phyloP scores from a whole-genome alignment of 2,888 invertebrate genomes.

The Perizoma affinitatum region DNA sequence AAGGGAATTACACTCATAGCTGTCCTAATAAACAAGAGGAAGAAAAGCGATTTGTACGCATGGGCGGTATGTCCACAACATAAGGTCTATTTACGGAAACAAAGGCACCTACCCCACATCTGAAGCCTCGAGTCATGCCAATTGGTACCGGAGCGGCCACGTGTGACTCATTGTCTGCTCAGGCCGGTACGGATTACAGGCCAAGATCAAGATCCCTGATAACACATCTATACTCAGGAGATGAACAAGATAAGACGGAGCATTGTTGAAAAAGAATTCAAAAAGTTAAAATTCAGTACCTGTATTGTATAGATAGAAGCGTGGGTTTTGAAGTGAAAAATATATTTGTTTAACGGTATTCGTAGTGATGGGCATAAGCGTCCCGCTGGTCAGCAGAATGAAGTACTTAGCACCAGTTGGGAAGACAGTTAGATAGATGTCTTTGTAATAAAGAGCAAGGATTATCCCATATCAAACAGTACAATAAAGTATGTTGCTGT shows the following conservation, averaged over 20 bases:
- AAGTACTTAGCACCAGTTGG: slow-evolving; percentile 21
- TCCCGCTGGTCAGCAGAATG: slow-evolving; percentile 38
- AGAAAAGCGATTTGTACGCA: too few species aligned
- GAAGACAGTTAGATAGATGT: slow-evolving; percentile 11
- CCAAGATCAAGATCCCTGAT: slow-evolving; percentile 52
- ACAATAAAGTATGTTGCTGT: not conserved
- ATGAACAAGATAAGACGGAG: slow-evolving; percentile 63
- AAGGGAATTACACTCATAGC: too few species aligned
- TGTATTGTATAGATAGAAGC: too few species aligned
- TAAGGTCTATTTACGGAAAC: slow-evolving; percentile 15
- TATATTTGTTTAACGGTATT: slow-evolving; percentile 58
- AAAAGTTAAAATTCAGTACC: not conserved
- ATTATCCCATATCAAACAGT: slow-evolving; percentile 12
- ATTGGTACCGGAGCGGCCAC: slow-evolving; percentile 68
- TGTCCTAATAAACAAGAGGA: too few species aligned
- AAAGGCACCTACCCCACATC: slow-evolving; percentile 30
- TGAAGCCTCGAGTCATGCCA: slow-evolving; percentile 56
- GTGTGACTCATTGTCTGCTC: slow-evolving; percentile 67
- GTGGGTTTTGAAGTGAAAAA: too few species aligned
- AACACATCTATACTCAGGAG: slow-evolving; percentile 62
- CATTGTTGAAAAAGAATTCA: slow-evolving; percentile 55
- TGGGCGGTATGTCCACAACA: too few species aligned
- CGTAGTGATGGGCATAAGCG: slow-evolving; percentile 37
- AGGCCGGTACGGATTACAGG: slow-evolving; percentile 57
- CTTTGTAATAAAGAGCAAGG: not conserved